Percentiles rank a stretch among this genome's conserved stretches.
These are phyloP conservation scores for Picathartes gymnocephalus DNA, from an alignment of 2,113 vertebrate species.

Conservation along the genomic window DNA sequence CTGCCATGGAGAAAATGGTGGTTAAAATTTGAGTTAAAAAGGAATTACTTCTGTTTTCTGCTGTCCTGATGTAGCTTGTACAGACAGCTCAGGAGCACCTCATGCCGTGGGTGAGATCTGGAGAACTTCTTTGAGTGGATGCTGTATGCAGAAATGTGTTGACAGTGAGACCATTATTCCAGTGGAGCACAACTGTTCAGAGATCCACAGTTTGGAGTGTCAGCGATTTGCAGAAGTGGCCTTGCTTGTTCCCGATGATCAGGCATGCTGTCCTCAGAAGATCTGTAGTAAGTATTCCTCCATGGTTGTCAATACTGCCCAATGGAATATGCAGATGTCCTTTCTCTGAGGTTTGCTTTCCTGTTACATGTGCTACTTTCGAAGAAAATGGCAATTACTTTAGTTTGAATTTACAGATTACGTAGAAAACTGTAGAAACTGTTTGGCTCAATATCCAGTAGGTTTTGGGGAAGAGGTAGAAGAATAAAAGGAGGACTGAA, in stretches of 20 bases:
- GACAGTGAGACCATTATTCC: constrained; percentile 83
- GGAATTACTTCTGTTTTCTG: background rate
- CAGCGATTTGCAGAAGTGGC: constrained; percentile 81
- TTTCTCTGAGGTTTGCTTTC: background rate
- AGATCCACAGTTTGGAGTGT: constrained; percentile 65
- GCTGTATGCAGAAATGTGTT: constrained; percentile 87
- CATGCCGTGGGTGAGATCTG: constrained; percentile 86
- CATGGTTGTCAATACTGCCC: background rate
- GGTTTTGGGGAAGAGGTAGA: background rate
- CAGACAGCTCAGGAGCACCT: constrained; percentile 84
- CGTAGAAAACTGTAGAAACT: background rate
- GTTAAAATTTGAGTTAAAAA: background rate
- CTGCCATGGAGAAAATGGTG: background rate
- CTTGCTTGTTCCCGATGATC: constrained; percentile 79
- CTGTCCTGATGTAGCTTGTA: constrained; percentile 80
- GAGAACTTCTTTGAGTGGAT: constrained; percentile 85
- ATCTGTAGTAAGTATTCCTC: constrained; percentile 82
- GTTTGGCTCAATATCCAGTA: background rate
- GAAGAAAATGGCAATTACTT: background rate
- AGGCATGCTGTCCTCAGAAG: constrained; percentile 86
- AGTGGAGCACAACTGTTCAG: constrained; percentile 82
- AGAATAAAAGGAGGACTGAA: background rate
- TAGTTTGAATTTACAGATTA: background rate
- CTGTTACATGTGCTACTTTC: background rate
- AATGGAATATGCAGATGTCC: background rate